These are phyloP conservation scores for Epizoanthus scotinus DNA, from an alignment of 92 coral and sea anemone species.

Conservation along the genomic window DNA sequence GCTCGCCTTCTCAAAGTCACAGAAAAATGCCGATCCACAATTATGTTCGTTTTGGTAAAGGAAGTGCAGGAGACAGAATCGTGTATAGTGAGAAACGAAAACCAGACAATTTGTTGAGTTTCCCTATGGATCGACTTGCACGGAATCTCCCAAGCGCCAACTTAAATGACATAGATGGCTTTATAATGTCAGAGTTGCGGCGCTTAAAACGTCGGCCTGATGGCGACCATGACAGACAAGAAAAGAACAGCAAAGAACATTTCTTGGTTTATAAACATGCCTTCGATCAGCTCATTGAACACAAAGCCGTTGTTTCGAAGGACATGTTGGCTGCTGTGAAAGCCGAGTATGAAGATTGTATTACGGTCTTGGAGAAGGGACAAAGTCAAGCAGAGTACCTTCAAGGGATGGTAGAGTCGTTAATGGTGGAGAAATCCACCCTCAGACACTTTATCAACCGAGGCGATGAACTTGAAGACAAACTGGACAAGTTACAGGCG, in stretches of 20 bases:
- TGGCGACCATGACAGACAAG: slow-evolving; percentile 38
- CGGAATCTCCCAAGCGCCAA: slow-evolving; percentile 43
- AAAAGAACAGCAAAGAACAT: slow-evolving; percentile 64
- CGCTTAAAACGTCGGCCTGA: slow-evolving; percentile 30
- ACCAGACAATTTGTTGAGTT: slow-evolving; percentile 8
- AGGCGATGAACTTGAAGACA: slow-evolving; percentile 85
- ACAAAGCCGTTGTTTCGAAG: slow-evolving; percentile 79
- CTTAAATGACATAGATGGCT: slow-evolving; percentile 70
- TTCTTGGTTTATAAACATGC: slow-evolving; percentile 81
- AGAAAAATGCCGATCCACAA: not conserved
- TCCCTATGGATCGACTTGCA: slow-evolving; percentile 32
- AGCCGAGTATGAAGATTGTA: slow-evolving; percentile 84
- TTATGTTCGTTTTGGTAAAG: slow-evolving; percentile 7
- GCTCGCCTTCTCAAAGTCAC: slow-evolving; percentile 1
- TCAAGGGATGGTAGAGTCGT: slow-evolving; percentile 79
- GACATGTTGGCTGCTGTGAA: slow-evolving; percentile 75
- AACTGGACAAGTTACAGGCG: slow-evolving; percentile 59
- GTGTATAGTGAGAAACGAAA: not conserved
- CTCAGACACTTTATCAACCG: slow-evolving; percentile 69
- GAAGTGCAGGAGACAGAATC: not conserved
- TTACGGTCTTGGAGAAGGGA: slow-evolving; percentile 86
- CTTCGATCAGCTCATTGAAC: slow-evolving; percentile 83
- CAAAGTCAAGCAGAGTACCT: slow-evolving; percentile 82
- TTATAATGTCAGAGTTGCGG: slow-evolving; percentile 71
- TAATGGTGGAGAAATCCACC: slow-evolving; percentile 83